These are phyloP conservation scores for Baronia brevicornis DNA, from an alignment of 2,888 invertebrate species.

Conservation along the genomic window DNA sequence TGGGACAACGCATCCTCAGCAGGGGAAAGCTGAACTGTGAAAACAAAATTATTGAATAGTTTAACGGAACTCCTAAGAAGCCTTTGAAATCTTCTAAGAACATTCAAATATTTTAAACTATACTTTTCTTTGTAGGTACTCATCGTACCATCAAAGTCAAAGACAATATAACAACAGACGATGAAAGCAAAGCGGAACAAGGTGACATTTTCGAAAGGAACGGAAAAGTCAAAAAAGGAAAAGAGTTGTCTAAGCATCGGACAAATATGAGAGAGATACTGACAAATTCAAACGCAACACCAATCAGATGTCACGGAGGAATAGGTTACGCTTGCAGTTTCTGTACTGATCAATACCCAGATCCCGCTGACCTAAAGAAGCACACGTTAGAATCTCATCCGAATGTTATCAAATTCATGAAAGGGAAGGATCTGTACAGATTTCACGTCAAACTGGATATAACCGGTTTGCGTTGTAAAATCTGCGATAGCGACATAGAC, in stretches of 20 bases:
- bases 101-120: conserved; percentile 18
- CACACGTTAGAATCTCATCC: conserved; percentile 36
- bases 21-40: too few species aligned
- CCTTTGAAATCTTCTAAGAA: too few species aligned
- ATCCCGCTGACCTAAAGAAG: conserved; percentile 36
- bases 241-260: conserved; percentile 32
- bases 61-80: too few species aligned
- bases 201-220: conserved; percentile 3
- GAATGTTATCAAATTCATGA: conserved; percentile 30
- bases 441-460: conserved; percentile 44
- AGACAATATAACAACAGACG: conserved; percentile 1
- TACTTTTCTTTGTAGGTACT: conserved; percentile 28
- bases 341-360: conserved; percentile 30
- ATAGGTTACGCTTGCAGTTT: conserved; percentile 40
- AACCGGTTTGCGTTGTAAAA: conserved; percentile 30
- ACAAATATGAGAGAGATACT: conserved; percentile 37
- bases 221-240: conserved; percentile 17
- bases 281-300: conserved; percentile 44
- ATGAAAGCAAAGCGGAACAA: conserved; percentile 5
- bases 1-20: too few species aligned
- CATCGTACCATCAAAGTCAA: conserved; percentile 18
- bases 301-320: conserved; percentile 34
- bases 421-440: conserved; percentile 21
- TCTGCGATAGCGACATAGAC: conserved; percentile 23
- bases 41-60: too few species aligned